These are phyloP conservation scores for Solenopsis invicta DNA, from an alignment of 1,140 invertebrate genomes.

Conservation along the genomic window DNA sequence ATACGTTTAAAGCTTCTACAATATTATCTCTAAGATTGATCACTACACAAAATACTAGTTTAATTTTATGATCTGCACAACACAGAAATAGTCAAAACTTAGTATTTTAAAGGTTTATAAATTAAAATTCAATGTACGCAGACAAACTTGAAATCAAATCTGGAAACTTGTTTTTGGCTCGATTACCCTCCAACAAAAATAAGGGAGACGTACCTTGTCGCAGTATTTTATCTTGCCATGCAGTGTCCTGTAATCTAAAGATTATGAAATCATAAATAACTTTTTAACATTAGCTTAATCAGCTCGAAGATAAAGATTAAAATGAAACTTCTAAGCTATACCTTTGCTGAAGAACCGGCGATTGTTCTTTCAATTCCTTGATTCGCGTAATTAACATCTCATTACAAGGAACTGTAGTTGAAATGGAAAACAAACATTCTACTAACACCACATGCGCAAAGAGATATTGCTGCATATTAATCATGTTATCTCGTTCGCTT, in stretches of 20 bases:
- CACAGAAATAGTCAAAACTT: neutral
- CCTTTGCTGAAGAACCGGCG: constrained; percentile 71
- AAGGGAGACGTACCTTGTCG: constrained; percentile 38
- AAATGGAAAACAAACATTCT: constrained; percentile 76
- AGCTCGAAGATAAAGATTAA: neutral
- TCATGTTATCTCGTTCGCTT: constrained; percentile 80
- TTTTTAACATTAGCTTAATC: neutral
- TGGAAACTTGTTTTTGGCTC: constrained; percentile 75
- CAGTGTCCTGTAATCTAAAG: constrained; percentile 73
- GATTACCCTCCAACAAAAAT: constrained; percentile 71
- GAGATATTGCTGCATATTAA: constrained; percentile 81
- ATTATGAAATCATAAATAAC: neutral
- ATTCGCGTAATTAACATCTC: constrained; percentile 68
- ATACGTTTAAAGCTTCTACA: neutral
- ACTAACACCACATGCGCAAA: constrained; percentile 79
- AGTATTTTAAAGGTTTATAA: too few relatives aligned
- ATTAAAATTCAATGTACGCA: too few relatives aligned
- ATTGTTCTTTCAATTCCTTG: constrained; percentile 69
- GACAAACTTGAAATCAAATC: constrained; percentile 47
- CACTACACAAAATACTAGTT: neutral
- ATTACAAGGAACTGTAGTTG: constrained; percentile 75
- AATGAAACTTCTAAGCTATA: neutral
- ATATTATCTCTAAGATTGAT: neutral
- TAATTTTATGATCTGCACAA: neutral
- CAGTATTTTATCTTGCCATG: constrained; percentile 77